Percentiles rank a stretch among this genome's conserved stretches.
These are phyloP conservation scores for Cercocebus atys DNA, from an alignment of 2,113 vertebrate genomes.

Conservation along the genomic window DNA sequence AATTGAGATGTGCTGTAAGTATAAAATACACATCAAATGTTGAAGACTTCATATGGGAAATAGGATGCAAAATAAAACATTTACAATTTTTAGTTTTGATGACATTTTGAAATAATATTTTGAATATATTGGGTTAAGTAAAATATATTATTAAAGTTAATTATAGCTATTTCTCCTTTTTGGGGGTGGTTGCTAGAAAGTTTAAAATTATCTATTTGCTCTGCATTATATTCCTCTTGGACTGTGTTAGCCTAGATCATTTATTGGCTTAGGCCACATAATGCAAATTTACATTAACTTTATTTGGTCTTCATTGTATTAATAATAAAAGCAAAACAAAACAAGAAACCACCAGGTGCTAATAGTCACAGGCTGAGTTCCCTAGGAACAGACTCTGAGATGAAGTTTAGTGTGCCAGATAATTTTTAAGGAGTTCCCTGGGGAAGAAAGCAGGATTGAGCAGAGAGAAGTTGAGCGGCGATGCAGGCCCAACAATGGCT, in stretches of 20 bases:
- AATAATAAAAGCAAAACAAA: background rate
- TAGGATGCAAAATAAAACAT: background rate
- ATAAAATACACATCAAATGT: background rate
- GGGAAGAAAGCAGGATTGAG: no score
- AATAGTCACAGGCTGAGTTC: background rate
- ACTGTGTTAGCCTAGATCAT: background rate
- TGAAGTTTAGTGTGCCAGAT: background rate
- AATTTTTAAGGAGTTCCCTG: background rate
- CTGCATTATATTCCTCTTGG: background rate
- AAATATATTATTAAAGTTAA: background rate
- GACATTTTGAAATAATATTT: conserved; percentile 4
- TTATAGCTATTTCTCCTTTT: background rate
- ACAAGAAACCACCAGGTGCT: background rate
- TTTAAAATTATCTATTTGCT: background rate
- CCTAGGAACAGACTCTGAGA: background rate
- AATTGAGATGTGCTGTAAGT: background rate
- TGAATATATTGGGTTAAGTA: background rate
- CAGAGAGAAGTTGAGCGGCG: background rate
- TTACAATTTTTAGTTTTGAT: background rate
- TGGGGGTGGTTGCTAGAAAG: background rate
- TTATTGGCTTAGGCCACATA: background rate
- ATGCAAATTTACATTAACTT: background rate
- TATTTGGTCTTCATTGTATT: background rate
- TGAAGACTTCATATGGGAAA: background rate
- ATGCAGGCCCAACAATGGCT: background rate